These are phyloP conservation scores for Harpegnathos saltator DNA, from an alignment of 1,140 invertebrate species.

Conservation along the genomic window DNA sequence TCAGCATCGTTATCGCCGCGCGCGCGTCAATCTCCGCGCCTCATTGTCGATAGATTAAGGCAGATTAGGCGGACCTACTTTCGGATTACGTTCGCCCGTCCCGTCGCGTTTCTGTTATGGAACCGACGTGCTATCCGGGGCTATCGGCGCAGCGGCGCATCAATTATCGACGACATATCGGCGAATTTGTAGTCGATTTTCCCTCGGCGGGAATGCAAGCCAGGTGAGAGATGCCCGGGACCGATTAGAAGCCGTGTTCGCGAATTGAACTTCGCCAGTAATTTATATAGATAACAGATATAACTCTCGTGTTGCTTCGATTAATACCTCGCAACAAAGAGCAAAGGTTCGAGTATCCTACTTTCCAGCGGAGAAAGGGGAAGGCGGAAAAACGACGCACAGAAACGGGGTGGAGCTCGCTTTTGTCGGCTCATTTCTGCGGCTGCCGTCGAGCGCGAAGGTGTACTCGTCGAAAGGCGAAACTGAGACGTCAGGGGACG, in stretches of 20 bases:
- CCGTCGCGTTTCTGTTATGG: conserved; percentile 47
- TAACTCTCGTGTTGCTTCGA: background rate
- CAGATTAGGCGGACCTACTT: conserved; percentile 59
- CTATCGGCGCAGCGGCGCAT: conserved; percentile 29
- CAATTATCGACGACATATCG: conserved; percentile 55
- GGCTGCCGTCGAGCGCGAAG: conserved; percentile 21
- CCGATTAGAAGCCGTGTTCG: conserved; percentile 1
- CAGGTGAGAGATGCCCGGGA: conserved; percentile 15
- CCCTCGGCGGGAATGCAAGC: conserved; percentile 28
- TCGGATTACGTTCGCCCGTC: conserved; percentile 38
- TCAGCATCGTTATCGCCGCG: conserved; percentile 54
- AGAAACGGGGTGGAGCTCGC: background rate
- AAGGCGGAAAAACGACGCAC: background rate
- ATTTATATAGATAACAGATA: conserved; percentile 41
- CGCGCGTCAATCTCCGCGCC: conserved; percentile 57
- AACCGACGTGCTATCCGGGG: conserved; percentile 22
- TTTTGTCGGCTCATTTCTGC: too few relatives aligned
- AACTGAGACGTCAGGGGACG: background rate
- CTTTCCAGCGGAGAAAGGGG: background rate
- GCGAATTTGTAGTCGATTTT: conserved; percentile 59
- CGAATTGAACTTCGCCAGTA: conserved; percentile 7
- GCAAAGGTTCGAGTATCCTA: conserved; percentile 3
- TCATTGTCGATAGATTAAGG: conserved; percentile 62
- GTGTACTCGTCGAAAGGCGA: background rate
- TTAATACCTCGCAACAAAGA: conserved; percentile 22